Conservation (phyloP, 1,140 invertebrate species). For the Drosophila navojoa region DNA sequence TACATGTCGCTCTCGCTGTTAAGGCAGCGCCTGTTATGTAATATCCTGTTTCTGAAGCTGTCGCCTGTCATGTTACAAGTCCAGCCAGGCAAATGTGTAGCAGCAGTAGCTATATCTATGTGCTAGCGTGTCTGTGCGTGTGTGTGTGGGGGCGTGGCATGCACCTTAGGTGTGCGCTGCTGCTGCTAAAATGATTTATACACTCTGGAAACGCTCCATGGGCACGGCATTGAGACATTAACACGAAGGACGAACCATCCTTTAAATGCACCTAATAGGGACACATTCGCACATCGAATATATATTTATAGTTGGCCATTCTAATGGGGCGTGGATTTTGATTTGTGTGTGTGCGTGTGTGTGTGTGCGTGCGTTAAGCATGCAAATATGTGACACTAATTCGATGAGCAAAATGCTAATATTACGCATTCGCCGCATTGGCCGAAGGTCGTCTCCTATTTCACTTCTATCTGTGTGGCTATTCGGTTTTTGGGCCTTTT, state of each 20-base stretch:
- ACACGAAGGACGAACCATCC: constrained; percentile 58
- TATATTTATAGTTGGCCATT: constrained; percentile 12
- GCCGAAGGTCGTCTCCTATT: constrained; percentile 25
- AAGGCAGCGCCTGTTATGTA: constrained; percentile 78
- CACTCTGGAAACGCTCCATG: constrained; percentile 48
- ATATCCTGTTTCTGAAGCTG: constrained; percentile 78
- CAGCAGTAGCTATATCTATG: constrained; percentile 1
- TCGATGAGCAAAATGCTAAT: constrained; percentile 37
- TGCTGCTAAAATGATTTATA: constrained; percentile 75
- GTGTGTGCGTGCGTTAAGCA: constrained; percentile 12
- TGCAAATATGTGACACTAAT: constrained; percentile 50
- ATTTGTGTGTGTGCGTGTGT: constrained; percentile 6
- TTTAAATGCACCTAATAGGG: constrained; percentile 18
- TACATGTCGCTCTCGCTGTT: constrained; percentile 38
- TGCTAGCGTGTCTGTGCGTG: background rate
- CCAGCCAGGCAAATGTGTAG: constrained; percentile 23
- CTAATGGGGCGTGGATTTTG: constrained; percentile 14
- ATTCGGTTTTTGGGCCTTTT: constrained; percentile 5
- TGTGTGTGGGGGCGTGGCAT: constrained; percentile 63
- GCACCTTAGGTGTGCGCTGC: constrained; percentile 45
- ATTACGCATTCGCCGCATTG: constrained; percentile 54
- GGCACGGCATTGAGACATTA: constrained; percentile 80
- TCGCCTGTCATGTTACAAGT: constrained; percentile 76
- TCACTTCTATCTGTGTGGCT: background rate
- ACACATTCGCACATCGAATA: constrained; percentile 10